Conservation (phyloP, 2,113 vertebrate species). For the Anas platyrhynchos region DNA sequence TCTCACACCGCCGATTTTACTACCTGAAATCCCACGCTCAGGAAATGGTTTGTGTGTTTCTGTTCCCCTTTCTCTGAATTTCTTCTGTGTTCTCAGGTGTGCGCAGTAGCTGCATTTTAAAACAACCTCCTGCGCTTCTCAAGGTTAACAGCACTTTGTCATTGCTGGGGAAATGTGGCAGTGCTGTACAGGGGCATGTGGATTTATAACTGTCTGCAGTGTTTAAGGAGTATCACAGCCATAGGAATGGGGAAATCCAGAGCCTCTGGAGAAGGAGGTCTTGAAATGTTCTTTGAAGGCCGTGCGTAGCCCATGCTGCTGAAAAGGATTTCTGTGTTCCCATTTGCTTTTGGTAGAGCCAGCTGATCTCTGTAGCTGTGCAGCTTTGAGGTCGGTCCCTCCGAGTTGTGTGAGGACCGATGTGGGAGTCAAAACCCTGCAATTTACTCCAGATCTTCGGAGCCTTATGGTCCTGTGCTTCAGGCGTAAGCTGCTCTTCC, state of each 20-base stretch:
- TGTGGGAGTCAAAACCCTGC: neutral
- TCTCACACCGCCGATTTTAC: neutral
- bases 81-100: neutral
- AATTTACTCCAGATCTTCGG: neutral
- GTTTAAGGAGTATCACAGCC: neutral
- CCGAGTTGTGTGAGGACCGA: neutral
- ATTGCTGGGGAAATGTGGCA: neutral
- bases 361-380: neutral
- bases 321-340: neutral
- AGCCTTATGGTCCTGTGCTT: neutral
- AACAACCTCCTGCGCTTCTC: neutral
- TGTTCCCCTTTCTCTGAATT: neutral
- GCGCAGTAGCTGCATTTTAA: neutral
- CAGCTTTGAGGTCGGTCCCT: neutral
- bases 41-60: neutral
- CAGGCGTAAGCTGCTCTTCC: neutral
- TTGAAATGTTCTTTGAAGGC: neutral
- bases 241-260: neutral
- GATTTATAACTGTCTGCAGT: neutral
- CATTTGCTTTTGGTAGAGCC: neutral
- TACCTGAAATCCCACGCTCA: neutral
- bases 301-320: neutral
- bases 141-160: neutral
- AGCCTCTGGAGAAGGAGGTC: neutral
- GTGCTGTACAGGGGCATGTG: neutral